Conservation (phyloP, 2,797 vertebrate genomes). For the Silurus lanzhouensis region DNA sequence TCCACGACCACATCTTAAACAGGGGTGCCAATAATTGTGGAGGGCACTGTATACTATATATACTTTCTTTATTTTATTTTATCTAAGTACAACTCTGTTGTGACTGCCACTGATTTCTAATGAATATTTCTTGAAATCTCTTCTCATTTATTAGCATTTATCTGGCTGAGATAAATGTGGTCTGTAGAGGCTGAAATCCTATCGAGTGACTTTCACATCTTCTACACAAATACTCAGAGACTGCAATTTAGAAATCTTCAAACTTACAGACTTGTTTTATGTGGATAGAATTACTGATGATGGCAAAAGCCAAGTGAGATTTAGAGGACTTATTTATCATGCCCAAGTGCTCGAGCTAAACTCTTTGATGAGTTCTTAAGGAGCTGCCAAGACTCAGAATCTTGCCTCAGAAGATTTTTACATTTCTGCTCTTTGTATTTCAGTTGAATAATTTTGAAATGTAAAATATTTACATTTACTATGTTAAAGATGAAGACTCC, state of each 20-base stretch:
- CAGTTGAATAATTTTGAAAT: no score
- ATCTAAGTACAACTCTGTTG: not conserved
- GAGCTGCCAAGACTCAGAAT: not conserved
- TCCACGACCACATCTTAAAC: no score
- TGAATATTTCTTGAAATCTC: not conserved
- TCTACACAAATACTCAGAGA: not conserved
- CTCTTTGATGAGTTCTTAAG: constrained; percentile 20
- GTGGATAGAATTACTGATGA: constrained; percentile 11
- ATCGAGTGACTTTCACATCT: constrained; percentile 16
- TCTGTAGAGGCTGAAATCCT: not conserved
- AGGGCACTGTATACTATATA: not conserved
- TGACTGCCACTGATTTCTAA: not conserved
- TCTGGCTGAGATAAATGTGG: not conserved
- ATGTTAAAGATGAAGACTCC: not conserved
- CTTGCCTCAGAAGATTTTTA: not conserved
- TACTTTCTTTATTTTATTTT: not conserved
- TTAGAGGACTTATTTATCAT: constrained; percentile 5
- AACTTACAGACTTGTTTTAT: constrained; percentile 9
- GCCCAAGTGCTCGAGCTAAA: not conserved
- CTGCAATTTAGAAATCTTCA: not conserved
- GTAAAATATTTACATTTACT: not conserved
- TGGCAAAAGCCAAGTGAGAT: constrained; percentile 3
- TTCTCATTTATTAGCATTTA: not conserved
- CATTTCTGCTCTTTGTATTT: not conserved
- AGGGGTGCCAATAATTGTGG: no score